Percentiles rank a stretch among this genome's conserved stretches.
Evolutionary conservation across 2,888 invertebrate species (phyloP).

Genomic region (Pheosia gnoma): DNA sequence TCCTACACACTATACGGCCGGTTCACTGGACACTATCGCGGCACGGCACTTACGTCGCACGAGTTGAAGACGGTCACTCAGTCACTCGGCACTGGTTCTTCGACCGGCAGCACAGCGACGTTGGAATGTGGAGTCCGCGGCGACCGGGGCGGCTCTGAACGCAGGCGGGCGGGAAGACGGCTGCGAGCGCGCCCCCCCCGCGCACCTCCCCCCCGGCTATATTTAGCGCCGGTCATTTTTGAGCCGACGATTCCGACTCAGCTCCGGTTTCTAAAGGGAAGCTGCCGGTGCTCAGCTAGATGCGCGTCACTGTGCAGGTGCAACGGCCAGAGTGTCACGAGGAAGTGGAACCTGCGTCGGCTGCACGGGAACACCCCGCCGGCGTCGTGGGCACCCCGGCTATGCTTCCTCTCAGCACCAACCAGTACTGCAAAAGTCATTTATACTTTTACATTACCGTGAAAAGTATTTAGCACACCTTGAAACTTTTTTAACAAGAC

Average conservation of each 20-base stretch:
- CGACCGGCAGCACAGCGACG: conserved; percentile 81
- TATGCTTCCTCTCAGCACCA: no score
- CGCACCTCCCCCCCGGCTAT: conserved; percentile 51
- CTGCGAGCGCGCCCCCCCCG: conserved; percentile 38
- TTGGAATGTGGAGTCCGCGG: conserved; percentile 89
- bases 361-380: background rate
- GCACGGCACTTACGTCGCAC: conserved; percentile 83
- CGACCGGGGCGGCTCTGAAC: conserved; percentile 87
- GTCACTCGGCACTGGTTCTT: conserved; percentile 72
- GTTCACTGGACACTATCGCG: conserved; percentile 62
- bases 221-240: conserved; percentile 76
- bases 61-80: conserved; percentile 80
- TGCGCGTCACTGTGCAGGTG: conserved; percentile 37
- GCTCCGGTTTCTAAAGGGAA: conserved; percentile 76
- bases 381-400: no score
- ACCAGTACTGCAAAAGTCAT: no score
- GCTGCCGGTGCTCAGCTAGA: conserved; percentile 56
- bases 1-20: conserved; percentile 59
- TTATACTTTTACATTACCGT: no score
- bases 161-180: conserved; percentile 48
- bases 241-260: conserved; percentile 68
- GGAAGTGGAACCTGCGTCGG: conserved; percentile 9
- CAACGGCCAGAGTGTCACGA: conserved; percentile 23
- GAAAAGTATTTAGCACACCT: no score
- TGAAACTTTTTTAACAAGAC: no score